These are phyloP conservation scores for Oryzias melastigma DNA, from an alignment of 2,113 vertebrate species.

Conservation along the genomic window DNA sequence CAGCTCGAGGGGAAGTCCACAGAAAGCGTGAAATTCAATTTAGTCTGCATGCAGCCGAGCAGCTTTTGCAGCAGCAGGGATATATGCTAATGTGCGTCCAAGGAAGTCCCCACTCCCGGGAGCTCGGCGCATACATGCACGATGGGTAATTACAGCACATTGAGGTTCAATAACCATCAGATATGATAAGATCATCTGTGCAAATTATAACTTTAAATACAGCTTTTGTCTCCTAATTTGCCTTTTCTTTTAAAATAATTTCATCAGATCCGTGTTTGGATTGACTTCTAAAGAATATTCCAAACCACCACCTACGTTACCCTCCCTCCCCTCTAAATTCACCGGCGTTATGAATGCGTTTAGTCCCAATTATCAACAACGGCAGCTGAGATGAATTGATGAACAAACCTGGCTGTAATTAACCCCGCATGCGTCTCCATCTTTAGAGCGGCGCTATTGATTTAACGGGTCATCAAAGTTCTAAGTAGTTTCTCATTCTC, in stretches of 20 bases:
- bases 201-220: constrained; percentile 26
- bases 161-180: constrained; percentile 32
- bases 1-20: constrained; percentile 19
- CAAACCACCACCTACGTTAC: too few species aligned
- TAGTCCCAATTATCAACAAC: constrained; percentile 52
- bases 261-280: constrained; percentile 57
- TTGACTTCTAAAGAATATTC: constrained; percentile 40
- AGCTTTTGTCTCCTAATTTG: constrained; percentile 10
- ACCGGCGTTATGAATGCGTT: constrained; percentile 36
- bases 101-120: constrained; percentile 22
- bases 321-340: constrained; percentile 42
- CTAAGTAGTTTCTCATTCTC: constrained; percentile 31
- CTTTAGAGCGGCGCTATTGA: constrained; percentile 48
- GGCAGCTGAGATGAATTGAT: constrained; percentile 51
- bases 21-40: constrained; percentile 36
- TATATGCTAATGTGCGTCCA: constrained; percentile 38
- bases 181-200: constrained; percentile 29
- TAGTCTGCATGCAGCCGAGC: constrained; percentile 19
- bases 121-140: background rate
- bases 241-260: constrained; percentile 6
- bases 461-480: constrained; percentile 20
- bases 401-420: constrained; percentile 52
- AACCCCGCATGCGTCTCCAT: constrained; percentile 52
- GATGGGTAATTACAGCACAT: constrained; percentile 56
- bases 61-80: constrained; percentile 12